A percentile compares a stretch with the other conserved stretches of the same genome.
phyloP scores from a whole-genome alignment of 2,113 vertebrate species.

The Cnemophilus loriae region DNA sequence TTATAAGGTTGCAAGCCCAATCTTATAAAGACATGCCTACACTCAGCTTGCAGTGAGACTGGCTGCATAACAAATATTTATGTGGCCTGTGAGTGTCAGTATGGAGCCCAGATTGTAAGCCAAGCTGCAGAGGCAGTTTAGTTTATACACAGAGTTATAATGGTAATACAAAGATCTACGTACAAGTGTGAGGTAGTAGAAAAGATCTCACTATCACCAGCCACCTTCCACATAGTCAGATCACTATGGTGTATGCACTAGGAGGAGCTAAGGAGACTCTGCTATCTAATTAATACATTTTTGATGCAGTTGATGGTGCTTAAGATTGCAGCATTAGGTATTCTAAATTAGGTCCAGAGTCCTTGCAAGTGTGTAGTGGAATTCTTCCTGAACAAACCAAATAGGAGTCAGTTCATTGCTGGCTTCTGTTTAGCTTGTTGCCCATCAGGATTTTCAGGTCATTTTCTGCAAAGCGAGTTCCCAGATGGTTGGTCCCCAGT shows the following conservation, averaged over 20 bases:
- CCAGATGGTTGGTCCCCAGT: neutral
- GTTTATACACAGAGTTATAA: neutral
- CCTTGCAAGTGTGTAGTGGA: neutral
- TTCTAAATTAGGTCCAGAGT: neutral
- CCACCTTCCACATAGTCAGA: neutral
- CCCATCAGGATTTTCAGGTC: neutral
- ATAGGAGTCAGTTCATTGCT: neutral
- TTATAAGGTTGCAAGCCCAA: neutral
- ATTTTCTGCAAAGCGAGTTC: neutral
- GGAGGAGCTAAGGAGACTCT: neutral
- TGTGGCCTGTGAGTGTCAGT: neutral
- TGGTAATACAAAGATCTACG: neutral
- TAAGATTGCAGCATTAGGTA: neutral
- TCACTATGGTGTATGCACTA: neutral
- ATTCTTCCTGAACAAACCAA: neutral
- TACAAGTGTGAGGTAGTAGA: neutral
- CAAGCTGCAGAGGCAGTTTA: neutral
- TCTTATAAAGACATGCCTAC: neutral
- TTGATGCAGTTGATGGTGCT: neutral
- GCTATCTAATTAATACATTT: neutral
- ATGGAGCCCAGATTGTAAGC: neutral
- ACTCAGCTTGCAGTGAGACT: neutral
- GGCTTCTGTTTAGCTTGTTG: neutral
- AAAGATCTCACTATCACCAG: neutral
- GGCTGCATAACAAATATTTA: neutral